These are phyloP conservation scores for Schlechtendalia chinensis DNA, from an alignment of 1,140 invertebrate species.

Conservation along the genomic window DNA sequence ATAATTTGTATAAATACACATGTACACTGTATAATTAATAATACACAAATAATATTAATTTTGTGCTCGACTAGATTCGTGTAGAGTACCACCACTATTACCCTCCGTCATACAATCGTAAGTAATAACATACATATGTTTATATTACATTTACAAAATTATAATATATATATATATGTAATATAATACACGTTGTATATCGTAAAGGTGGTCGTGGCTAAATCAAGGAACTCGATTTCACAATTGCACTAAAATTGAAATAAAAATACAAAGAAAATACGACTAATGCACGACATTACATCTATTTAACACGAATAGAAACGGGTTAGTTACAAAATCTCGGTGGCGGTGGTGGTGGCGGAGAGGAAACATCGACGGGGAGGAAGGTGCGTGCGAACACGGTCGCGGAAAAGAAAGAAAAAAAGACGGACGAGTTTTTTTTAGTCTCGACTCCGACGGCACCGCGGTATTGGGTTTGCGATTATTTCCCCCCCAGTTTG, in stretches of 20 bases:
- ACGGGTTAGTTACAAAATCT: conserved; percentile 25
- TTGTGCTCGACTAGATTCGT: conserved; percentile 31
- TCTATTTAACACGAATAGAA: background rate
- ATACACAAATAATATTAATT: conserved; percentile 31
- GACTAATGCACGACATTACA: background rate
- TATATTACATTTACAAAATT: conserved; percentile 7
- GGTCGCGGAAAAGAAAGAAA: no score
- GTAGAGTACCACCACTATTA: background rate
- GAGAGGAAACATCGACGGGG: no score
- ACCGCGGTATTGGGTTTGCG: no score
- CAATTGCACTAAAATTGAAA: conserved; percentile 26
- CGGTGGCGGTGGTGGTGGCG: no score
- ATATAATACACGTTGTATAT: no score
- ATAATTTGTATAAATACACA: conserved; percentile 40
- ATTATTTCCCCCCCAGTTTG: no score
- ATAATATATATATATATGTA: no score
- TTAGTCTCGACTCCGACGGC: no score
- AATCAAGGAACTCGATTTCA: conserved; percentile 30
- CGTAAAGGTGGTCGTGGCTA: conserved; percentile 1
- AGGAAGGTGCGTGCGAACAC: no score
- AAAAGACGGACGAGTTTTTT: no score
- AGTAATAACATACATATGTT: background rate
- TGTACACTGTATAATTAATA: conserved; percentile 29
- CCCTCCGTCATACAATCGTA: background rate
- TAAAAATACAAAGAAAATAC: conserved; percentile 6